Percentiles rank a stretch among this genome's conserved stretches.
These are phyloP conservation scores for Semicossyphus pulcher DNA, from an alignment of 2,113 vertebrate species.

Conservation along the genomic window DNA sequence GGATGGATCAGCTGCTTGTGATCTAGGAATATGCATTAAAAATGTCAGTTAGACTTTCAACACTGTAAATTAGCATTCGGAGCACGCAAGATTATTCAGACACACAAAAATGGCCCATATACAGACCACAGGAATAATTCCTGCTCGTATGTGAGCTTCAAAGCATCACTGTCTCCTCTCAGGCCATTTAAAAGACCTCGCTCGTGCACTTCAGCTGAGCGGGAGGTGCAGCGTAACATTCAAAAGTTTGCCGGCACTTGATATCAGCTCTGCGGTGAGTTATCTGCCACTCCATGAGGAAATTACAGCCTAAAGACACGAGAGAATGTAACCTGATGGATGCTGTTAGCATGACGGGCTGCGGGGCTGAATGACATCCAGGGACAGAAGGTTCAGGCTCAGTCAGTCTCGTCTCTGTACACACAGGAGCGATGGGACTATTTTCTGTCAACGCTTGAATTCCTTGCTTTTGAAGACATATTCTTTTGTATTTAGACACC, in stretches of 20 bases:
- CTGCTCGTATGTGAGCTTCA: slow-evolving; percentile 37
- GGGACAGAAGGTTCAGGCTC: not conserved
- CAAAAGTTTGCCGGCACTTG: slow-evolving; percentile 17
- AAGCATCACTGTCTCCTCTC: slow-evolving; percentile 22
- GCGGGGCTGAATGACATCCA: slow-evolving; percentile 8
- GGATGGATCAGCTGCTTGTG: slow-evolving; percentile 44
- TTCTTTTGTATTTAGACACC: slow-evolving; percentile 27
- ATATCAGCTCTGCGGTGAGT: slow-evolving; percentile 7
- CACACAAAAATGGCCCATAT: slow-evolving; percentile 21
- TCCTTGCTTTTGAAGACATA: not conserved
- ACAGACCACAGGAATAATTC: slow-evolving; percentile 35
- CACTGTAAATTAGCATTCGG: slow-evolving; percentile 46
- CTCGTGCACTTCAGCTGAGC: slow-evolving; percentile 17
- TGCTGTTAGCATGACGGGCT: not conserved
- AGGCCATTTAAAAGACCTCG: slow-evolving; percentile 32
- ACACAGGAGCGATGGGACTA: not conserved
- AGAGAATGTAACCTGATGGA: slow-evolving; percentile 8
- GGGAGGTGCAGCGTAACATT: slow-evolving; percentile 11
- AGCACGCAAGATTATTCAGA: slow-evolving; percentile 35
- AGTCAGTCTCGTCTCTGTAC: not conserved
- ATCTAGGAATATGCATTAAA: slow-evolving; percentile 55
- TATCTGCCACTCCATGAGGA: slow-evolving; percentile 13
- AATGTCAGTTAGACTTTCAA: slow-evolving; percentile 54
- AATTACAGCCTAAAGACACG: slow-evolving; percentile 25
- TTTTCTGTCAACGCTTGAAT: not conserved